Evolutionary conservation across 2,797 vertebrate genomes (phyloP).

Genomic region (Sebastes nivosus): DNA sequence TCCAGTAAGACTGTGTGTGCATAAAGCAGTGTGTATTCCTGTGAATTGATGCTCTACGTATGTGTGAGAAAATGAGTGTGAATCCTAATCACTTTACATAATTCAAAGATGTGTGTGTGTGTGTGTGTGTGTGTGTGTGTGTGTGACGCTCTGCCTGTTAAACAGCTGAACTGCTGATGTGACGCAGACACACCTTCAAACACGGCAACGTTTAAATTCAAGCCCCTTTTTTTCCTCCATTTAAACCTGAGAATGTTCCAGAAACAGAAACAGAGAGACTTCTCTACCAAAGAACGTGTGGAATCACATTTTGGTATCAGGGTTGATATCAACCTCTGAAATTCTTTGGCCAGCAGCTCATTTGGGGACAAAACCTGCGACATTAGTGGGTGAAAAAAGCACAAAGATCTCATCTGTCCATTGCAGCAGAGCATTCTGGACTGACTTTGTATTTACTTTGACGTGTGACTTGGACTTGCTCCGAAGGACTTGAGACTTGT

Average conservation of each 20-base stretch:
- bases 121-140: conserved; percentile 6
- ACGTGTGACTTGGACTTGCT: neutral
- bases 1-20: neutral
- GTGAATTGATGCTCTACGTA: conserved; percentile 9
- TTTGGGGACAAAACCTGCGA: neutral
- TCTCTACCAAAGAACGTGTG: neutral
- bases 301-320: neutral
- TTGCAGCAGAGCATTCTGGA: too few species aligned
- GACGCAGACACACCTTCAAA: conserved; percentile 27
- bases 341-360: neutral
- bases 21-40: neutral
- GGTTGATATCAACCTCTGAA: neutral
- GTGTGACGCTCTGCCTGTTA: conserved; percentile 22
- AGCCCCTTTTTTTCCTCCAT: neutral
- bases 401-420: neutral
- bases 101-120: conserved; percentile 19
- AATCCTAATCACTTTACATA: conserved; percentile 66
- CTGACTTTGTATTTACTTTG: too few species aligned
- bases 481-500: neutral
- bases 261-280: neutral
- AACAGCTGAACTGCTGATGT: conserved; percentile 47
- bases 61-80: conserved; percentile 35
- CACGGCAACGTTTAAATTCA: neutral
- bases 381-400: neutral
- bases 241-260: neutral